A percentile compares a stretch with the other conserved stretches of the same genome.
Evolutionary conservation across 2,113 vertebrate genomes (phyloP).

Genomic region (Gila orcuttii): DNA sequence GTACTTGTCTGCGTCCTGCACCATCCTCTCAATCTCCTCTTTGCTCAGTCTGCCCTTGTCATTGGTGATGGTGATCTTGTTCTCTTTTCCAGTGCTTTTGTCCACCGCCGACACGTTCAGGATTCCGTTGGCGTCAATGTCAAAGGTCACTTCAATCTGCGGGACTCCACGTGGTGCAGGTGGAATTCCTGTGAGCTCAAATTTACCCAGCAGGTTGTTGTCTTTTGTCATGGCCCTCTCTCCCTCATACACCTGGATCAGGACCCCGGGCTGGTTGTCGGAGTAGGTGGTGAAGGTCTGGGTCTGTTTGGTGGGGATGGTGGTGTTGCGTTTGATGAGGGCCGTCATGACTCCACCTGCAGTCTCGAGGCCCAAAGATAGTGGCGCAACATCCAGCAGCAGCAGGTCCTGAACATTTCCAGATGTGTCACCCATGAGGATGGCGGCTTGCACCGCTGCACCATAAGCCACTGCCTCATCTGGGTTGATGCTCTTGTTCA

Average conservation of each 20-base stretch:
- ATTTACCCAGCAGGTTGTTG: slow-evolving; percentile 53
- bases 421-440: slow-evolving; percentile 26
- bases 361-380: slow-evolving; percentile 13
- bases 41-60: slow-evolving; percentile 50
- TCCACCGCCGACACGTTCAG: slow-evolving; percentile 43
- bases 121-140: slow-evolving; percentile 39
- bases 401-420: slow-evolving; percentile 31
- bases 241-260: slow-evolving; percentile 47
- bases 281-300: slow-evolving; percentile 25
- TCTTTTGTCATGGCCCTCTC: slow-evolving; percentile 51
- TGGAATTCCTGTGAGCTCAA: slow-evolving; percentile 49
- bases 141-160: slow-evolving; percentile 46
- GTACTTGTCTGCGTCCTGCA: slow-evolving; percentile 30
- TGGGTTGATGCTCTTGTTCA: slow-evolving; percentile 57
- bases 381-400: slow-evolving; percentile 12
- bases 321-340: slow-evolving; percentile 28
- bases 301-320: slow-evolving; percentile 33
- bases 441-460: slow-evolving; percentile 76
- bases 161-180: slow-evolving; percentile 50
- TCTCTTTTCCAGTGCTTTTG: slow-evolving; percentile 38
- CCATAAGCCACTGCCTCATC: slow-evolving; percentile 84
- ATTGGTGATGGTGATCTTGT: slow-evolving; percentile 51
- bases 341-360: slow-evolving; percentile 22
- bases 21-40: slow-evolving; percentile 27
- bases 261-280: slow-evolving; percentile 31